phyloP scores from a whole-genome alignment of 2,888 invertebrate species.

The Drosophila robusta region DNA sequence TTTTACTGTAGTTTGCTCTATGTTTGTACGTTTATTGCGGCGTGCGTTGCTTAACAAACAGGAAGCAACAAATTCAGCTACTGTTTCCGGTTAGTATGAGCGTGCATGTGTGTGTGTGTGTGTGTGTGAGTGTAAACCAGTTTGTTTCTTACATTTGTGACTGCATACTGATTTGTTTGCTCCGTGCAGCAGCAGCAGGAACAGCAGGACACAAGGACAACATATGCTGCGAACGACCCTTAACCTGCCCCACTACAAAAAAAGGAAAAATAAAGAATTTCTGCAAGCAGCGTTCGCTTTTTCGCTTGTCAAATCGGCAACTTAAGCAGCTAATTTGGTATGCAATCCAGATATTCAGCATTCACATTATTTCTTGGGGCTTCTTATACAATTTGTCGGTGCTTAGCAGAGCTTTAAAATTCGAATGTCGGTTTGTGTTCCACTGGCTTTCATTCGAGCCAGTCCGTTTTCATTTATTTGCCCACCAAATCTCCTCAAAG shows the following conservation, averaged over 20 bases:
- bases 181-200: conserved; percentile 63
- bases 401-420: conserved; percentile 43
- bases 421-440: conserved; percentile 5
- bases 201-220: conserved; percentile 51
- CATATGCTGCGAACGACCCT: conserved; percentile 75
- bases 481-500: conserved; percentile 6
- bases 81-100: conserved; percentile 66
- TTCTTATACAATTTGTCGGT: conserved; percentile 58
- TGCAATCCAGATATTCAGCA: conserved; percentile 70
- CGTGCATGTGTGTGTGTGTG: conserved; percentile 11
- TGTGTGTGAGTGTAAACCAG: conserved; percentile 29
- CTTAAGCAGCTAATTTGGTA: conserved; percentile 70
- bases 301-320: conserved; percentile 17
- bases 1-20: conserved; percentile 31
- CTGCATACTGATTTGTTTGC: conserved; percentile 81
- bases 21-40: conserved; percentile 69
- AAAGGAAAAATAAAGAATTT: conserved; percentile 13
- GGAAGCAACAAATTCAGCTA: conserved; percentile 81
- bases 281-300: conserved; percentile 6
- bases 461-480: conserved; percentile 17
- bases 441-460: conserved; percentile 14
- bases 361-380: conserved; percentile 71
- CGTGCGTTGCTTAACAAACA: conserved; percentile 80
- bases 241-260: conserved; percentile 64
- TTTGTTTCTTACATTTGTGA: conserved; percentile 69